Evolutionary conservation across 2,797 vertebrate genomes (phyloP), one percentile per base, ranked within the genome.

Genomic region (Benthosema pterotum): DNA sequence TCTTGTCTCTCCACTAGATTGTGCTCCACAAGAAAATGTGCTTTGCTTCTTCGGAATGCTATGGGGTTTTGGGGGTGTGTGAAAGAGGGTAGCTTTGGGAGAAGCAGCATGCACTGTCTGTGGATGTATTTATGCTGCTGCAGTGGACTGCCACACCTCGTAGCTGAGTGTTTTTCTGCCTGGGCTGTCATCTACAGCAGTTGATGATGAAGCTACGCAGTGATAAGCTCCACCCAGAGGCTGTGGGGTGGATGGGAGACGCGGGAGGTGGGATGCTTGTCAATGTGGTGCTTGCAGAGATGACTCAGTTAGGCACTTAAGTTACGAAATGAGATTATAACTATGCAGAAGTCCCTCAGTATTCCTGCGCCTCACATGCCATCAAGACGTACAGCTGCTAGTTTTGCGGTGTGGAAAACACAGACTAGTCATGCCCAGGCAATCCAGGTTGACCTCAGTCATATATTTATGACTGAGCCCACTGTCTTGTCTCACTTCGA

Each of bases 181-280:
- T 0, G 69, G 68, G 79, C 80, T 83, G 83, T 85, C 75, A 80
- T 82, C 71, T 19, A 25, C 60, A 64, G 70, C 58, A 64, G 70
- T 60, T 45, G 70, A 83, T 87, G 80, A 81, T 86, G 72, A 83
- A 87, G 74, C 84, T 86, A 64, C 67, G 59, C 80, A 85, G 83
- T 79, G 83, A 85, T 87, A 85, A 71, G 84, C 82, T 83, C 83
- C 81, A 78, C 86, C 84, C 87, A 84, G 80, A 73, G 77, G 78
- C 81, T 80, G 79, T 72, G 63, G 75, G 61, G n/a, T n/a, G n/a
- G 85, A 82, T 60, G 82, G 74, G 67, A 77, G 72, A 80, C 65
- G 82, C 78, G 80, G 78, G 90, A 85, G 85, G 82, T 80, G 78
- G 83, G 87, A n/a, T 74, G 76, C 67, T 82, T 87, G 85, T 88